Percentiles rank a stretch among this genome's conserved stretches.
phyloP scores from a whole-genome alignment of 2,888 invertebrate genomes.

The Apoda limacodes region DNA sequence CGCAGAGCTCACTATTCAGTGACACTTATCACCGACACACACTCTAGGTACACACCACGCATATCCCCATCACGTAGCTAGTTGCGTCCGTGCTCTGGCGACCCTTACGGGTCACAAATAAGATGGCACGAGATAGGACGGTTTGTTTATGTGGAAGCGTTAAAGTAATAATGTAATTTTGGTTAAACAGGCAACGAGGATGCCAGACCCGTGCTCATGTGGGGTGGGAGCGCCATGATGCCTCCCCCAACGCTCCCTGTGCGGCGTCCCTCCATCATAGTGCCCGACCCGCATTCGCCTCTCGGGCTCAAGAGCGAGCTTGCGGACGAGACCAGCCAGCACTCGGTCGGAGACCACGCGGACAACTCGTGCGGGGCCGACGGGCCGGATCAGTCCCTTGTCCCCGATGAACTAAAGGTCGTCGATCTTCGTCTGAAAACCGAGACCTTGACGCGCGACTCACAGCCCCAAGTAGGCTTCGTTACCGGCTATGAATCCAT shows the following conservation, averaged over 20 bases:
- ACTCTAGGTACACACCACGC: conserved; percentile 41
- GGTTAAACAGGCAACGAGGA: conserved; percentile 38
- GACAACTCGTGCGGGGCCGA: conserved; percentile 41
- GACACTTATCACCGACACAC: conserved; percentile 30
- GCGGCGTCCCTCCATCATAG: conserved; percentile 72
- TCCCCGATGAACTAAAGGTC: conserved; percentile 60
- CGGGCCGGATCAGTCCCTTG: conserved; percentile 26
- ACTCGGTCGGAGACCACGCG: conserved; percentile 56
- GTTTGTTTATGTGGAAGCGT: conserved; percentile 5
- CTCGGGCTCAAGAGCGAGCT: conserved; percentile 72
- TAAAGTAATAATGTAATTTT: too few relatives aligned
- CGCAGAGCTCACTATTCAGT: conserved; percentile 38
- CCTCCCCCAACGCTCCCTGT: conserved; percentile 77
- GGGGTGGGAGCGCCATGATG: conserved; percentile 72
- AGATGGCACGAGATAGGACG: conserved; percentile 9
- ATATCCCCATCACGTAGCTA: conserved; percentile 38
- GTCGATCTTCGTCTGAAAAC: conserved; percentile 79
- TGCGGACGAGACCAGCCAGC: conserved; percentile 79
- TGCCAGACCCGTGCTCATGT: conserved; percentile 38
- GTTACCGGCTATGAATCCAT: conserved; percentile 56
- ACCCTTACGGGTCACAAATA: too few relatives aligned
- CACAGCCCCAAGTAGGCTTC: conserved; percentile 38
- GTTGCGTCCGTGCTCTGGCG: conserved; percentile 14
- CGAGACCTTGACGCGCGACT: conserved; percentile 50
- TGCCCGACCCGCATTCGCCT: conserved; percentile 68